Evolutionary conservation across 2,888 invertebrate genomes (phyloP).

Genomic region (Sturmia bella): DNA sequence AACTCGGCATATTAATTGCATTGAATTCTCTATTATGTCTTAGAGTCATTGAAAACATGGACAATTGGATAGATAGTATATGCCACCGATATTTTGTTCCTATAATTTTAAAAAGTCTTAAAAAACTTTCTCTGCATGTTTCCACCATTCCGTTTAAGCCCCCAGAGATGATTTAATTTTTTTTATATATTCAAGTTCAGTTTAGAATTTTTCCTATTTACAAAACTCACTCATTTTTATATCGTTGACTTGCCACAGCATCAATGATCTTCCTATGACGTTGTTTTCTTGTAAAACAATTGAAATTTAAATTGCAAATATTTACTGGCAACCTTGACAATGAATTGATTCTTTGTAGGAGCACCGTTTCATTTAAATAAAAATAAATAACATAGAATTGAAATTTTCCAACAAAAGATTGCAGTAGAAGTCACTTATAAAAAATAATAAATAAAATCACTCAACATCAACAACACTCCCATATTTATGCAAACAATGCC

Average conservation of each 20-base stretch:
- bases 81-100: neutral
- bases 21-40: too few relatives aligned
- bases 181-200: neutral
- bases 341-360: conserved; percentile 43
- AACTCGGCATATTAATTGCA: too few relatives aligned
- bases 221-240: too few relatives aligned
- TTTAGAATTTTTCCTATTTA: neutral
- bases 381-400: conserved; percentile 4
- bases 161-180: neutral
- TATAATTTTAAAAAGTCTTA: neutral
- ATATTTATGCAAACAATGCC: conserved; percentile 40
- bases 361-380: conserved; percentile 30
- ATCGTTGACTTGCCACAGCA: neutral
- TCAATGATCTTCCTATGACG: conserved; percentile 7
- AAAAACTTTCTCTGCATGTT: too few relatives aligned
- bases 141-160: too few relatives aligned
- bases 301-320: conserved; percentile 31
- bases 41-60: too few relatives aligned
- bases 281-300: conserved; percentile 19
- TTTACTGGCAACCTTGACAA: conserved; percentile 63
- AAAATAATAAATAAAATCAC: conserved; percentile 8
- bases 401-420: conserved; percentile 47
- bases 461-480: conserved; percentile 55
- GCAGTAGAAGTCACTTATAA: conserved; percentile 24
- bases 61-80: too few relatives aligned